Evolutionary conservation across 2,797 vertebrate species (phyloP), one percentile per base, ranked within the genome.

Genomic region (Harpagifer antarcticus): DNA sequence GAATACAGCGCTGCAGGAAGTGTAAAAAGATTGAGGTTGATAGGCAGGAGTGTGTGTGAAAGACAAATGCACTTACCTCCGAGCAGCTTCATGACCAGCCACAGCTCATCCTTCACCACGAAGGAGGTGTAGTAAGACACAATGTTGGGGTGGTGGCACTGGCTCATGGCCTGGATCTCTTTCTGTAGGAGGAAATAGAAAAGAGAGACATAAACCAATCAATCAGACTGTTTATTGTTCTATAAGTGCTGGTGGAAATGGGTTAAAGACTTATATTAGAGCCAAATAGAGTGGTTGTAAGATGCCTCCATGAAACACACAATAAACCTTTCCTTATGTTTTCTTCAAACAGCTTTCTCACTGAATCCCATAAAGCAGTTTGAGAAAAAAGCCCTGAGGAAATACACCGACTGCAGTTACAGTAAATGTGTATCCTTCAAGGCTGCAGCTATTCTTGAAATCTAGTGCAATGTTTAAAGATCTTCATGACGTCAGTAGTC

Each of bases 141-240:
- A 20, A 99, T 99, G 89, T 99, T 99, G 78, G 97, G 98, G 82
- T 99, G 98, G 91, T 99, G 96, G 91, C 98, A 99, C 88, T 99
- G 98, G 88, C 98, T 99, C 98, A 99, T 99, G 66, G 98, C 98
- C 93, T 99, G 98, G 87, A 99, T 99, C 95, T 99, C 98, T 96
- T 99, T 99, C 98, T 99, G 94, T 78, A 85, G 78, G 86, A 71
- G 83, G 85, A 14, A 54, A 15, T n/a, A 12, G 45, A 40, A 58
- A 8, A 63, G 13, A 72, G 5, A 63, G 3, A 75, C 2, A 69
- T n/a, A 72, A 54, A 55, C 8, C 0, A 66, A 27, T n/a, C 5
- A 62, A 27, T n/a, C 5, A 63, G 16, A 58, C 17, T 19, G 49
- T 42, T 43, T 3, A 57, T 20, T 27, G 23, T 44, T n/a, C 4